Conservation (phyloP, 2,113 vertebrate genomes). For the Cryptotis parvus region DNA sequence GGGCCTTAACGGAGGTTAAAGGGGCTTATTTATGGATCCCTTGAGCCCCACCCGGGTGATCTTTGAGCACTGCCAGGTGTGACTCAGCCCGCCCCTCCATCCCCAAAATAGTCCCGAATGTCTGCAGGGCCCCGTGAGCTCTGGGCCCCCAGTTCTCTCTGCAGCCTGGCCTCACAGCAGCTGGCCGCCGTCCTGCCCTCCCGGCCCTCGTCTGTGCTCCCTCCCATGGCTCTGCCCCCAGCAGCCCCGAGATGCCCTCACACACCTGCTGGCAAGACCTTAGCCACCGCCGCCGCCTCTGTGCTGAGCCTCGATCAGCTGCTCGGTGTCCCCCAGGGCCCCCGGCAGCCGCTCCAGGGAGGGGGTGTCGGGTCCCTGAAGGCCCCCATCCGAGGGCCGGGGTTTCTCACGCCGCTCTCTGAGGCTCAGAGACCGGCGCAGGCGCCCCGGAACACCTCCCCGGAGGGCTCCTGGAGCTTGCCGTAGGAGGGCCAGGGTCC, state of each 20-base stretch:
- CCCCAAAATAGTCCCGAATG: no score
- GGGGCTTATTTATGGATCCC: no score
- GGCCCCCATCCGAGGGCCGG: neutral
- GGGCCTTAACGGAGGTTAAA: no score
- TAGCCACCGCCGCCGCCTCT: slow-evolving; percentile 47
- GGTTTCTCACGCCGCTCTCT: neutral
- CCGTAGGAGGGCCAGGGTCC: slow-evolving; percentile 31
- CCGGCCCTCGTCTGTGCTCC: neutral
- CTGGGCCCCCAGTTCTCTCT: no score
- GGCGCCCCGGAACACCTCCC: neutral
- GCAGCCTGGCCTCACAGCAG: no score
- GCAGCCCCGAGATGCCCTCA: neutral
- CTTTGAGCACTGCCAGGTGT: no score
- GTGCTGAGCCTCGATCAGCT: slow-evolving; percentile 63
- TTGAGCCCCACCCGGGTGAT: no score
- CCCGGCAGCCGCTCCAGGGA: neutral
- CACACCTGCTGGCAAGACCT: slow-evolving; percentile 72
- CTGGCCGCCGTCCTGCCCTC: neutral
- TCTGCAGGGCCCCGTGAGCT: neutral
- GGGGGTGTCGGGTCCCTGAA: neutral
- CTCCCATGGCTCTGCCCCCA: neutral
- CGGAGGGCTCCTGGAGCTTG: slow-evolving; percentile 69
- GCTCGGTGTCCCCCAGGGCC: slow-evolving; percentile 51
- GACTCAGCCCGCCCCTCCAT: no score
- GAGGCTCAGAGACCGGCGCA: slow-evolving; percentile 62